Percentiles rank a stretch among this genome's conserved stretches.
These are phyloP conservation scores for Pterophyllum scalare DNA, from an alignment of 2,113 vertebrate genomes.

Conservation along the genomic window DNA sequence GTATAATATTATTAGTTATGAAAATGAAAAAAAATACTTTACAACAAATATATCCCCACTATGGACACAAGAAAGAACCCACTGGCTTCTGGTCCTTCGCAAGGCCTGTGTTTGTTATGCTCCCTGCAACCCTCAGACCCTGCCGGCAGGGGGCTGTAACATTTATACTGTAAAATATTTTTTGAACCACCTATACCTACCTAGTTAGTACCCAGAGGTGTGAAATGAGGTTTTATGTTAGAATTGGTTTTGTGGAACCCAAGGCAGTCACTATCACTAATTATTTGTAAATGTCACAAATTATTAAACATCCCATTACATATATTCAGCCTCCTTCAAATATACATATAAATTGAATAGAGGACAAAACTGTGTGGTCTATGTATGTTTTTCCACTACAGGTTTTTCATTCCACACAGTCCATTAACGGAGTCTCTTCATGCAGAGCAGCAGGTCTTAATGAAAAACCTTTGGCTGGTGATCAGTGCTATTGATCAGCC, in stretches of 20 bases:
- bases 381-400: not conserved
- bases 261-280: not conserved
- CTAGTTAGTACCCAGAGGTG: not conserved
- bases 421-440: constrained; percentile 69
- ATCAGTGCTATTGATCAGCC: constrained; percentile 78
- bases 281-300: not conserved
- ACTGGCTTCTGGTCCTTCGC: too few relatives aligned
- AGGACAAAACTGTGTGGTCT: not conserved
- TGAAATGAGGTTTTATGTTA: not conserved
- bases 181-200: not conserved
- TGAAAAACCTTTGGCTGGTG: constrained; percentile 74
- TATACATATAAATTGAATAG: accelerated
- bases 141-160: too few relatives aligned
- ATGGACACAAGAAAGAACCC: too few relatives aligned
- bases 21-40: too few relatives aligned
- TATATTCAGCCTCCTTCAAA: not conserved
- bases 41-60: too few relatives aligned
- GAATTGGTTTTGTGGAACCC: not conserved
- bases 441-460: constrained; percentile 75
- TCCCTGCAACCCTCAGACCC: too few relatives aligned
- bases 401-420: constrained; percentile 53
- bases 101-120: too few relatives aligned
- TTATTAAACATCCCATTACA: accelerated
- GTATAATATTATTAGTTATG: too few relatives aligned
- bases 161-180: not conserved